A percentile compares a stretch with the other conserved stretches of the same genome.
Evolutionary conservation across 2,888 invertebrate genomes (phyloP).

Genomic region (Microplitis manilae): DNA sequence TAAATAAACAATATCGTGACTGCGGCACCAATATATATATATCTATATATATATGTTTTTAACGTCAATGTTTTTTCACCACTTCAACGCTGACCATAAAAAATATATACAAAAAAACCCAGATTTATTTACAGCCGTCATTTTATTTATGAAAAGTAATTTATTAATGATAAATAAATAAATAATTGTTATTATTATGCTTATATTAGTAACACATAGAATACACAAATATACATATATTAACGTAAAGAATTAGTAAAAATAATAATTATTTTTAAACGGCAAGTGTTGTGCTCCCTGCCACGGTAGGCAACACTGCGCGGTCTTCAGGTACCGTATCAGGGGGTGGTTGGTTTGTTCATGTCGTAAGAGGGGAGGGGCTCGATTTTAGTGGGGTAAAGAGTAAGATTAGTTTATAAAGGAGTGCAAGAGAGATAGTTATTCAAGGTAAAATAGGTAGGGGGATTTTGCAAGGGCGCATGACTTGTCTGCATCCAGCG

Average conservation of each 20-base stretch:
- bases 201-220: neutral
- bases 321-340: slow-evolving; percentile 50
- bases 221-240: slow-evolving; percentile 3
- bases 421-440: slow-evolving; percentile 18
- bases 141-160: neutral
- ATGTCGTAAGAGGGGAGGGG: slow-evolving; percentile 9
- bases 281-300: slow-evolving; percentile 65
- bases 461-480: slow-evolving; percentile 60
- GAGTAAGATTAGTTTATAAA: slow-evolving; percentile 17
- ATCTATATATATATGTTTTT: too few relatives aligned
- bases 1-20: too few relatives aligned
- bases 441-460: slow-evolving; percentile 28
- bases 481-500: slow-evolving; percentile 64
- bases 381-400: slow-evolving; percentile 3
- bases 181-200: neutral
- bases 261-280: slow-evolving; percentile 51
- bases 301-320: slow-evolving; percentile 65
- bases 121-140: neutral
- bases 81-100: neutral
- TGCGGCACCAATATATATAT: too few relatives aligned
- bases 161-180: neutral
- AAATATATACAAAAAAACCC: neutral
- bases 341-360: slow-evolving; percentile 45
- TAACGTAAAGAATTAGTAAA: slow-evolving; percentile 8
- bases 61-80: neutral